phyloP scores from a whole-genome alignment of 2,113 vertebrate genomes.

The Lepus timidus region DNA sequence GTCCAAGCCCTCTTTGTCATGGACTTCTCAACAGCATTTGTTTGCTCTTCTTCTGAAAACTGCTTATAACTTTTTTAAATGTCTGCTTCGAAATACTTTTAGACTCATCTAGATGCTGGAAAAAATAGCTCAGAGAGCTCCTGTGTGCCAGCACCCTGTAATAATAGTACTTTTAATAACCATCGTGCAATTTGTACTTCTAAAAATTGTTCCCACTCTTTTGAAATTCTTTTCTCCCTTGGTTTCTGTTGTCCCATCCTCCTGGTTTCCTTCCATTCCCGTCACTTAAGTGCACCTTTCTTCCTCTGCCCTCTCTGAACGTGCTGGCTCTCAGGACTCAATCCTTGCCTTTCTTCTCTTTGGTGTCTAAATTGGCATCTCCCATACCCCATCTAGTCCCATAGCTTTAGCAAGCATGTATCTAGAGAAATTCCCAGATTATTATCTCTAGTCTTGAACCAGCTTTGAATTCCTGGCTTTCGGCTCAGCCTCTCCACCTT shows the following conservation, averaged over 20 bases:
- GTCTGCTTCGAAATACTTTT: conserved; percentile 48
- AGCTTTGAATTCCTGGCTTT: background rate
- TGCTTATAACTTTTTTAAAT: conserved; percentile 11
- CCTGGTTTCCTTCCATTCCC: background rate
- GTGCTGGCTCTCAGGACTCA: background rate
- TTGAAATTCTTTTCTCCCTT: background rate
- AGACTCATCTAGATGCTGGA: background rate
- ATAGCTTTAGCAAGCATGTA: background rate
- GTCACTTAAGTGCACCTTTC: background rate
- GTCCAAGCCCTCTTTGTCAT: background rate
- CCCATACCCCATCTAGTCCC: background rate
- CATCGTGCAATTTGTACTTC: background rate
- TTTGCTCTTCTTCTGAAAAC: conserved; percentile 22
- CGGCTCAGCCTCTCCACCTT: background rate
- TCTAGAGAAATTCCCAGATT: background rate
- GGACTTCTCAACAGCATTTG: background rate
- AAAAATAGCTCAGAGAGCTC: background rate
- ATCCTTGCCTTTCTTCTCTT: background rate
- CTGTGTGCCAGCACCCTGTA: background rate
- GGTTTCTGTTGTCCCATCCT: background rate
- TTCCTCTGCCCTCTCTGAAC: background rate
- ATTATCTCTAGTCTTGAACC: background rate
- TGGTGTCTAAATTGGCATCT: conserved; percentile 17
- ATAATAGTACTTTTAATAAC: conserved; percentile 10
- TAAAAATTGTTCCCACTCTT: background rate